Base-by-base conservation (phyloP, 2,888 invertebrate genomes). In the Megastigmus dorsalis region DNA sequence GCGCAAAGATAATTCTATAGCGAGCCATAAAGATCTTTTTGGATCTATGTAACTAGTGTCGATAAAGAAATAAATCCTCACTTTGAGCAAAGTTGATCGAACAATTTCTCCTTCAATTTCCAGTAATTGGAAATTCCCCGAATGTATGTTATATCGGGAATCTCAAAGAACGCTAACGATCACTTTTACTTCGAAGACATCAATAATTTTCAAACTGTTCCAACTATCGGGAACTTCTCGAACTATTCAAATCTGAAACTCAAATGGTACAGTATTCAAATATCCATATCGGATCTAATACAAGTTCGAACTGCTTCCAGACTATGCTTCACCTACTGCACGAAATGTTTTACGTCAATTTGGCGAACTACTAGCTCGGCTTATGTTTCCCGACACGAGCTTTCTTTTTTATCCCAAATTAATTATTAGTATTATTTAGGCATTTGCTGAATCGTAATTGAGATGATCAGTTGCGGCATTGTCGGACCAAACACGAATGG, bases 211-310 rank as follows among this genome's bases (percentile, higher is more conserved):
- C 26, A 15, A 63, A 43, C 54, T 59, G 13, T 1, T 28, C n/a
- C n/a, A n/a, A n/a, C n/a, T n/a, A n/a, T n/a, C n/a, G n/a, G 13
- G 30, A 54, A 54, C 23, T 70, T 15, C 13, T 54, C 23, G 55
- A 63, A 62, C 70, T 71, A 71, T 71, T 62, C 20, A 41, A 71
- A 62, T 63, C 63, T 45, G 30, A 54, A 52, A 54, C n/a, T 62
- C 20, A 59, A 59, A 52, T 60, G 60, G 28, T 55, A 57, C 67
- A 33, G 36, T 33, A 43, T 55, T 68, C 48, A 48, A 68, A 68
- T 67, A 41, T 57, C 23, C 30, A 68, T 28, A 6, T 57, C 13
- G 7, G 33, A 45, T 66, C 20, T 54, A 41, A 30, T 38, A 33
- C 52, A 23, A 36, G 10, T 36, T 36, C 15, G 15, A 38, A 52